Conservation (phyloP, 1,140 invertebrate genomes). For the Heliconius melpomene region DNA sequence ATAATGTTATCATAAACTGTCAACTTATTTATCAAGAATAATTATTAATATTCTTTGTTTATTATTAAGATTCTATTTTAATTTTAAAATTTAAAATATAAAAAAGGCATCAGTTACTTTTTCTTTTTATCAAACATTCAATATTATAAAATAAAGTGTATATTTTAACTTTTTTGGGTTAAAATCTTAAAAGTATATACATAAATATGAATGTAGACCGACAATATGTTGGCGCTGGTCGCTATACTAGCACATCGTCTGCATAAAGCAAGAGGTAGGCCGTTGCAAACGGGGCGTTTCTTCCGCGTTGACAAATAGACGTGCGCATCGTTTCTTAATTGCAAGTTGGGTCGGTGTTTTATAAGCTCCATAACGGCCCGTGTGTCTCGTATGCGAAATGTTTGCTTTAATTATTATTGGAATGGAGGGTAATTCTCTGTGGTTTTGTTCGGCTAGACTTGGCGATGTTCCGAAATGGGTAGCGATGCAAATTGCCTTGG, state of each 20-base stretch:
- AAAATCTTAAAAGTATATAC: background rate
- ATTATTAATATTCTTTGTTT: background rate
- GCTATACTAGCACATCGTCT: conserved; percentile 43
- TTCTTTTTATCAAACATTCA: too few relatives aligned
- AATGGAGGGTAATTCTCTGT: conserved; percentile 80
- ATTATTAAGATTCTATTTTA: background rate
- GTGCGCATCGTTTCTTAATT: conserved; percentile 77
- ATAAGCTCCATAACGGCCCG: conserved; percentile 78
- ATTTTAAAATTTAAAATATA: background rate
- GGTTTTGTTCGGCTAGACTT: conserved; percentile 81
- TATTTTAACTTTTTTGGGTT: background rate
- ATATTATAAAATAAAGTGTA: too few relatives aligned
- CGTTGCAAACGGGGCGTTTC: conserved; percentile 74
- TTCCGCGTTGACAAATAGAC: conserved; percentile 79
- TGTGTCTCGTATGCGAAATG: conserved; percentile 75
- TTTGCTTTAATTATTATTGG: conserved; percentile 82
- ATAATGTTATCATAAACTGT: background rate
- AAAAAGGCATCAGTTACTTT: too few relatives aligned
- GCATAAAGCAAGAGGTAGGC: conserved; percentile 62
- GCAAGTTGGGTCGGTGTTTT: conserved; percentile 75
- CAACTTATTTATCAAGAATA: background rate
- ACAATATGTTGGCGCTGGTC: conserved; percentile 56
- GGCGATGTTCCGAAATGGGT: conserved; percentile 80
- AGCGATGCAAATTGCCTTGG: conserved; percentile 81
- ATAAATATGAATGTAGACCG: conserved; percentile 67